Base-by-base conservation (phyloP, 2,113 vertebrate genomes). In the Trogon surrucura region DNA sequence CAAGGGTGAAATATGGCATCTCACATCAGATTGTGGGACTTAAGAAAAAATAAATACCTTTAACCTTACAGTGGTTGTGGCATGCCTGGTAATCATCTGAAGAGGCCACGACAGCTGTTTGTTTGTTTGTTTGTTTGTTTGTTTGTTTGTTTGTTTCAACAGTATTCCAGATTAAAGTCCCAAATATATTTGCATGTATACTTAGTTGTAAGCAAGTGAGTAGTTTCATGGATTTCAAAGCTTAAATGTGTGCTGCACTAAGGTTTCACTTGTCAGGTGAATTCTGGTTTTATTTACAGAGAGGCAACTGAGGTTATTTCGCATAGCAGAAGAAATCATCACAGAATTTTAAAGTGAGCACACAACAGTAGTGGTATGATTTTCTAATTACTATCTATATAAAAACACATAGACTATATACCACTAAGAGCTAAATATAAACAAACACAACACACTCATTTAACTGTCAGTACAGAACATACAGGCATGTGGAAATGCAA, bases 41-140 rank as follows among this genome's bases (percentile, higher is more conserved):
- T 41, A 65, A 64, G 69, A 88, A 94, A 96, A 91, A 41, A 41
- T 38, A 89, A 81, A 48, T 75, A 84, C 70, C 91, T 83, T 56
- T 81, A 91, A 88, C 57, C 17, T 88, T 70, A 38, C 16, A 56
- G 85, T 95, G 78, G 80, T 74, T 96, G 88, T 84, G 95, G 91
- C 58, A 85, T 90, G 94, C 78, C 91, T 79, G 50, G 54, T 92
- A 79, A 97, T 96, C 97, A 88, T 78, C 60, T 94, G 78, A 88
- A 97, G 96, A 97, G 66, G 87, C 84, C 88, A 82, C 84, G 91
- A 85, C 69, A 91, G 93, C 87, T 73, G 36, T 36, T 36, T 95
- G 67, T 91, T 92, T 93, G 36, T 70, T 69, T 58, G 30, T 92
- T 93, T 89, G 12, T 74, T 77, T 64, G n/a, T n/a, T n/a, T 95